Percentiles rank a stretch among this genome's conserved stretches.
Conservation (phyloP, 2,113 vertebrate species). For the Toxotes jaculatrix region DNA sequence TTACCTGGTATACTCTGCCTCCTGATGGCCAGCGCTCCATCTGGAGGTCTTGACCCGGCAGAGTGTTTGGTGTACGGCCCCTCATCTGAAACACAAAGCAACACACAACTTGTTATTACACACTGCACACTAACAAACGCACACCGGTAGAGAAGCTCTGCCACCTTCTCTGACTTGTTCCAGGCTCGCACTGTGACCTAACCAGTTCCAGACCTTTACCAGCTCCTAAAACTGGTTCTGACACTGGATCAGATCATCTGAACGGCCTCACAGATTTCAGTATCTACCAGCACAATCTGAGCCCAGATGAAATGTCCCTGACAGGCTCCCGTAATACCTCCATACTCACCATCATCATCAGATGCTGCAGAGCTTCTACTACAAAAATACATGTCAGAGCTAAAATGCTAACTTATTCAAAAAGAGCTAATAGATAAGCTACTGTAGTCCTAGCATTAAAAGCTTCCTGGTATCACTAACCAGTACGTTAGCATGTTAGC, state of each 20-base stretch:
- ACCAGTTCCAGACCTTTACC: background rate
- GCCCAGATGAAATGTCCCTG: too few species aligned
- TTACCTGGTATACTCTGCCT: slow-evolving; percentile 99
- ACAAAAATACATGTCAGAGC: slow-evolving; percentile 48
- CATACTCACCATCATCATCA: slow-evolving; percentile 54
- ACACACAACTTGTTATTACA: background rate
- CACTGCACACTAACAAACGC: background rate
- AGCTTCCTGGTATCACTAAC: background rate
- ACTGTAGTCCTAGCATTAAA: background rate
- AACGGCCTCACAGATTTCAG: too few species aligned
- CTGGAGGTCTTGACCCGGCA: slow-evolving; percentile 91
- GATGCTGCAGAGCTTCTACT: slow-evolving; percentile 23
- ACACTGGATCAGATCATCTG: background rate
- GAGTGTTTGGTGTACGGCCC: slow-evolving; percentile 98
- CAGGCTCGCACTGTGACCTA: background rate
- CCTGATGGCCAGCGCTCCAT: slow-evolving; percentile 96
- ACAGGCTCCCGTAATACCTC: background rate
- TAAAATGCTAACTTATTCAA: background rate
- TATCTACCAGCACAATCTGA: too few species aligned
- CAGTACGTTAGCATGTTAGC: background rate
- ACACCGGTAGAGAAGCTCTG: background rate
- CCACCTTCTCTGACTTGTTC: background rate
- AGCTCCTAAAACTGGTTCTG: background rate
- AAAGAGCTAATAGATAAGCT: background rate
- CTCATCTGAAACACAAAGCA: slow-evolving; percentile 91